These are phyloP conservation scores for Zootoca vivipara DNA, from an alignment of 2,113 vertebrate species.

Conservation along the genomic window DNA sequence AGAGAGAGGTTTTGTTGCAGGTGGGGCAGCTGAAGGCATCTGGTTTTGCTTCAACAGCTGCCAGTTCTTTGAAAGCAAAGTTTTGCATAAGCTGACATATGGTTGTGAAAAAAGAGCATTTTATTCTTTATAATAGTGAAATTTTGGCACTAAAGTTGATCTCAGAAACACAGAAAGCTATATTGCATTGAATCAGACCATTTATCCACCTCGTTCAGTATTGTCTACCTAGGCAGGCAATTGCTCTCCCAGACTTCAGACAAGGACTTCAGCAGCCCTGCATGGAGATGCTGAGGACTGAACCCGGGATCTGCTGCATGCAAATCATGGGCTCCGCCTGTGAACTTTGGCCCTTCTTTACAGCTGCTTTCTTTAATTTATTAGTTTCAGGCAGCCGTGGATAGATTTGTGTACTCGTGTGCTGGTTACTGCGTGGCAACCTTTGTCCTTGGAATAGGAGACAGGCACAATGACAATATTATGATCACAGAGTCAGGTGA, in stretches of 20 bases:
- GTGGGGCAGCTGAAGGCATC: too few species aligned
- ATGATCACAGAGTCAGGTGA: slow-evolving; percentile 98
- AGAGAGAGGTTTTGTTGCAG: too few species aligned
- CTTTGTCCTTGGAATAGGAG: slow-evolving; percentile 97
- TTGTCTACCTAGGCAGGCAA: too few species aligned
- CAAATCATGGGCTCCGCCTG: too few species aligned
- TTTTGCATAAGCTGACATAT: not conserved
- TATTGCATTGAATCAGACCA: too few species aligned
- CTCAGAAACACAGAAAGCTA: too few species aligned
- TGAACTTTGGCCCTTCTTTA: not conserved
- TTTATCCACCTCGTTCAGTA: too few species aligned
- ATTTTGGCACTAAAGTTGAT: not conserved
- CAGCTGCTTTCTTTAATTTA: slow-evolving; percentile 24
- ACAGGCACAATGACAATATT: slow-evolving; percentile 99
- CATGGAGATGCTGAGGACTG: too few species aligned
- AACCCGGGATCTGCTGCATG: too few species aligned
- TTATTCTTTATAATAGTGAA: not conserved
- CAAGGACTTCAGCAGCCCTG: too few species aligned
- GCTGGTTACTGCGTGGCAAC: slow-evolving; percentile 98
- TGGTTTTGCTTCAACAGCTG: not conserved
- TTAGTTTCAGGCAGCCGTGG: slow-evolving; percentile 94
- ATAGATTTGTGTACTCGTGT: slow-evolving; percentile 94
- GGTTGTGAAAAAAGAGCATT: not conserved
- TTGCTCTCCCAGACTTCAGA: too few species aligned
- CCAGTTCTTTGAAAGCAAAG: not conserved